Evolutionary conservation across 2,113 vertebrate genomes (phyloP), one percentile per base, ranked within the genome.

Genomic region (Serinus canaria): DNA sequence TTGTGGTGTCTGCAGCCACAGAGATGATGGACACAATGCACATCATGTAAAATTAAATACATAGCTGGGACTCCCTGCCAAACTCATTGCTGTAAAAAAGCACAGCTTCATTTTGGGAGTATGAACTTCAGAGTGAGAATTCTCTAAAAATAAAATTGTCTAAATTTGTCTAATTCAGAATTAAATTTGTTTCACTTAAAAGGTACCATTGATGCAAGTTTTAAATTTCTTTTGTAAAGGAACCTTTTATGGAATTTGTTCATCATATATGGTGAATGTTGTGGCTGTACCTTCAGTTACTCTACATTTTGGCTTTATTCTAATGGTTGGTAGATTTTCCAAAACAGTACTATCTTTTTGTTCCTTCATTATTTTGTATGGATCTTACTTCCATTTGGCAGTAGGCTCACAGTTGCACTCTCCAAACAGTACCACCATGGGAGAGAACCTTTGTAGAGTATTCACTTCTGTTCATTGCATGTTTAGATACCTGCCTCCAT

Each of bases 11-110:
- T 72, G 37, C 20, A 69, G n/a, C 22, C 12, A 5, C 6, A n/a
- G 56, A 56, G n/a, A 18, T 3, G 14, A 12, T 43, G n/a, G 50
- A n/a, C 43, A 11, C 55, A 28, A 9, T 0, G 2, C 28, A 13
- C 11, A 8, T 47, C 0, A 0, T 68, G 11, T 64, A 21, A 59
- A 74, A 43, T 77, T 9, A 60, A 72, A 11, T 46, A 30, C 2
- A 0, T 43, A 47, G 27, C 11, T 90, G 75, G 21, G 28, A 44
- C 52, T 82, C 20, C 8, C 5, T 80, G 46, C 56, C 31, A 56
- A 14, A 60, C 9, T 72, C 37, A 24, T 0, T 17, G 13, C 23
- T 68, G 83, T 44, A 20, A 64, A 46, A 70, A 80, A 74, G 1
- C 25, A 53, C 25, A 58, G 43, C 43, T 78, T 87, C 11, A 13